Conservation (phyloP, 2,797 vertebrate genomes). For the Dermochelys coriacea region DNA sequence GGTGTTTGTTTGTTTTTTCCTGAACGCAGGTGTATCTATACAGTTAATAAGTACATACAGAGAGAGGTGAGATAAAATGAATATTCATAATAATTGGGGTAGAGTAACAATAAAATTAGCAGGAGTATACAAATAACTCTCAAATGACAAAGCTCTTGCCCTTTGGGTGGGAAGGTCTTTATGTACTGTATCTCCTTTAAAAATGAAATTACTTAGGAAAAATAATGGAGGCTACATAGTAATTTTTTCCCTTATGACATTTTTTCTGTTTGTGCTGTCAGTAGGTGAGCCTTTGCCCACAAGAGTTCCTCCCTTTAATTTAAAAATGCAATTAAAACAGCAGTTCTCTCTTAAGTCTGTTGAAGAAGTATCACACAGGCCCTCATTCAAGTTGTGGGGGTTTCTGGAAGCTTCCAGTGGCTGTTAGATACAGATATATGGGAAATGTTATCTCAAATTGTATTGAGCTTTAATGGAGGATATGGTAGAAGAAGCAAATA, state of each 20-base stretch:
- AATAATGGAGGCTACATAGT: not conserved
- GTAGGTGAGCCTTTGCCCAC: not conserved
- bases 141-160: constrained; percentile 62
- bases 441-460: not conserved
- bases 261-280: constrained; percentile 7
- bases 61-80: constrained; percentile 68
- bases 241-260: not conserved
- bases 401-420: not conserved
- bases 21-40: constrained; percentile 23
- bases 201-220: not conserved
- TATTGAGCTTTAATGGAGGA: not conserved
- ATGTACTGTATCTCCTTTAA: constrained; percentile 10
- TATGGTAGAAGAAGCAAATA: not conserved
- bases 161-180: constrained; percentile 56
- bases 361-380: not conserved
- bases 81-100: constrained; percentile 63
- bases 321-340: not conserved
- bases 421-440: not conserved
- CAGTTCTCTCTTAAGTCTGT: not conserved
- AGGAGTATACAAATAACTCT: constrained; percentile 67
- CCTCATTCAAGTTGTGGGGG: not conserved
- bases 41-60: constrained; percentile 59
- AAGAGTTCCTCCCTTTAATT: not conserved
- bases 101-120: constrained; percentile 70
- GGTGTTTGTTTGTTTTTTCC: constrained; percentile 8